A percentile compares a stretch with the other conserved stretches of the same genome.
Conservation (phyloP, 2,113 vertebrate species). For the Boleophthalmus pectinirostris region DNA sequence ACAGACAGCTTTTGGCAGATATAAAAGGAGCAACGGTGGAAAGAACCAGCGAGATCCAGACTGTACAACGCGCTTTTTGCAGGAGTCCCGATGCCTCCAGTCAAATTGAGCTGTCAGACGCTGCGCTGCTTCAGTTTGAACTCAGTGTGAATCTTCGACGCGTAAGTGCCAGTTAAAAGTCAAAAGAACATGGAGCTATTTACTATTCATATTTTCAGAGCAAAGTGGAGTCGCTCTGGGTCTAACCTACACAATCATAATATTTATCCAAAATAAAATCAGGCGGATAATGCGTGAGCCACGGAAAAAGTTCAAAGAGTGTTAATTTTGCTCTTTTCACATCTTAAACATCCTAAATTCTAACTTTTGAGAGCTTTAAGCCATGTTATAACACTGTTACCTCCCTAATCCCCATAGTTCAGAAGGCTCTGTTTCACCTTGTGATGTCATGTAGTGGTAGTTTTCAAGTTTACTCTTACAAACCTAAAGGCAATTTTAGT, state of each 20-base stretch:
- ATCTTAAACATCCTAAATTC: no score
- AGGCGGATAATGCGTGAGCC: not conserved
- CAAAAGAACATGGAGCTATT: constrained; percentile 21
- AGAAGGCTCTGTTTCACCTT: no score
- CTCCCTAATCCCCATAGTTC: no score
- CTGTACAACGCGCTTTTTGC: constrained; percentile 38
- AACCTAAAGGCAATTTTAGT: no score
- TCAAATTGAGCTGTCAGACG: constrained; percentile 53
- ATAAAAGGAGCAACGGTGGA: constrained; percentile 22
- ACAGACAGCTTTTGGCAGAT: constrained; percentile 13
- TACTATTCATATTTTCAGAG: constrained; percentile 1
- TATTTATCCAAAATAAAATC: not conserved
- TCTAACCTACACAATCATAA: not conserved
- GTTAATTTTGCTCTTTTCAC: no score
- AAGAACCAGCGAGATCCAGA: constrained; percentile 35
- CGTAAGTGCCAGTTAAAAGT: constrained; percentile 46
- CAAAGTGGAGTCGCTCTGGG: not conserved
- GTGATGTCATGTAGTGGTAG: no score
- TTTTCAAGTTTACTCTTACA: no score
- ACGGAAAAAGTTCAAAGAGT: no score
- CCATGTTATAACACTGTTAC: no score
- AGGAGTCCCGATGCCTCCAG: constrained; percentile 49
- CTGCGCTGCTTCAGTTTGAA: constrained; percentile 31
- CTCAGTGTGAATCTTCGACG: constrained; percentile 40
- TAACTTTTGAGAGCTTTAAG: no score